These are phyloP conservation scores for Leptodirus hochenwartii DNA, from an alignment of 2,888 invertebrate genomes.

Conservation along the genomic window DNA sequence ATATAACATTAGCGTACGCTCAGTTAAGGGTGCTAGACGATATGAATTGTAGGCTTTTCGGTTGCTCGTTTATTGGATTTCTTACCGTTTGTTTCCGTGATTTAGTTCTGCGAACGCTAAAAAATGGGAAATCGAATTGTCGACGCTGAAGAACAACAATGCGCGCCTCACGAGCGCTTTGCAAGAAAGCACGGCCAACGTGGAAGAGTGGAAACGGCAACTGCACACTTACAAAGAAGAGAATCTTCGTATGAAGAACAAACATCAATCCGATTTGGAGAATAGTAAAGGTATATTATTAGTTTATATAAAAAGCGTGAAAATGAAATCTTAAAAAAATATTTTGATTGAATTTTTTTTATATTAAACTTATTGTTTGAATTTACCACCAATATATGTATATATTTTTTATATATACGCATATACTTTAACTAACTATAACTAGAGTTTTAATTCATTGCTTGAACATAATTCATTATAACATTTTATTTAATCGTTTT, in stretches of 20 bases:
- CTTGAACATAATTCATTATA: background rate
- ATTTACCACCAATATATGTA: no score
- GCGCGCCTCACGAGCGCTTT: conserved; percentile 85
- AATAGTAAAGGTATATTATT: conserved; percentile 37
- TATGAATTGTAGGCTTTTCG: no score
- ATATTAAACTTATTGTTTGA: no score
- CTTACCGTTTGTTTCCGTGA: conserved; percentile 16
- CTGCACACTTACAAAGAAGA: conserved; percentile 84
- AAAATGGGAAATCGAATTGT: conserved; percentile 95
- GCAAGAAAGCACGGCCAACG: conserved; percentile 90
- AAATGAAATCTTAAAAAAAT: no score
- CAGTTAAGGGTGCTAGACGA: no score
- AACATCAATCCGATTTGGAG: conserved; percentile 50
- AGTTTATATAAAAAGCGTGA: no score
- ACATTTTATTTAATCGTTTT: background rate
- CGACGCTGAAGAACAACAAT: conserved; percentile 92
- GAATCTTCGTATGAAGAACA: conserved; percentile 64
- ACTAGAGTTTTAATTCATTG: conserved; percentile 1
- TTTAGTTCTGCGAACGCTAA: conserved; percentile 95
- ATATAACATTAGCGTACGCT: no score
- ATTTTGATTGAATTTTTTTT: no score
- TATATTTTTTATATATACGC: conserved; percentile 2
- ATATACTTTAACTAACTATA: conserved; percentile 1
- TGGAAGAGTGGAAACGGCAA: conserved; percentile 97
- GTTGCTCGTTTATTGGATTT: background rate